These are phyloP conservation scores for Falcunculus frontatus DNA, from an alignment of 2,113 vertebrate species.

Conservation along the genomic window DNA sequence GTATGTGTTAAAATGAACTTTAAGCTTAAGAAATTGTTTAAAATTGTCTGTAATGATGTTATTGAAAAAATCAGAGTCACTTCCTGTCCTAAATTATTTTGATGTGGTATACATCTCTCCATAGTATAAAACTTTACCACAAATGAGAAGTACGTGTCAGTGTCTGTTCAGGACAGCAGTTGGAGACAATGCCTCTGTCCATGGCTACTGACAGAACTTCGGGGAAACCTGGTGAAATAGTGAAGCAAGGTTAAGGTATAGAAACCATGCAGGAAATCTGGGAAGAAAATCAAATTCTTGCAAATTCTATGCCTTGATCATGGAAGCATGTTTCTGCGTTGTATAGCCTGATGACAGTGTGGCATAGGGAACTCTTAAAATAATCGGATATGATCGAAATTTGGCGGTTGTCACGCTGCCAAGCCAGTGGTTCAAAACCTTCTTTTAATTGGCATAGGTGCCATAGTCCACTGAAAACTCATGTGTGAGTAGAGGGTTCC, in stretches of 20 bases:
- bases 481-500: background rate
- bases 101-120: background rate
- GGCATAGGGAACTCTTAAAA: background rate
- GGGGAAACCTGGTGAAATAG: background rate
- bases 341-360: background rate
- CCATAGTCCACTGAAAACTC: background rate
- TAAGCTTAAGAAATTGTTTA: background rate
- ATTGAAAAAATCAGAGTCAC: background rate
- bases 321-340: background rate
- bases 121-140: background rate
- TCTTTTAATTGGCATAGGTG: background rate
- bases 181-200: background rate
- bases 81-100: background rate
- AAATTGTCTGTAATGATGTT: background rate
- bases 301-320: background rate
- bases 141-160: fast-evolving
- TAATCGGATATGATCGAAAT: fast-evolving
- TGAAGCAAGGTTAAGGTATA: background rate
- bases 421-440: background rate
- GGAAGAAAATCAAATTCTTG: background rate
- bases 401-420: background rate
- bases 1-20: background rate
- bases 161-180: background rate
- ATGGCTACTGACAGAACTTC: background rate
- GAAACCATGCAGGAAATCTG: background rate